Evolutionary conservation across 1,140 invertebrate genomes (phyloP).

Genomic region (Phymorhynchus buccinoides): DNA sequence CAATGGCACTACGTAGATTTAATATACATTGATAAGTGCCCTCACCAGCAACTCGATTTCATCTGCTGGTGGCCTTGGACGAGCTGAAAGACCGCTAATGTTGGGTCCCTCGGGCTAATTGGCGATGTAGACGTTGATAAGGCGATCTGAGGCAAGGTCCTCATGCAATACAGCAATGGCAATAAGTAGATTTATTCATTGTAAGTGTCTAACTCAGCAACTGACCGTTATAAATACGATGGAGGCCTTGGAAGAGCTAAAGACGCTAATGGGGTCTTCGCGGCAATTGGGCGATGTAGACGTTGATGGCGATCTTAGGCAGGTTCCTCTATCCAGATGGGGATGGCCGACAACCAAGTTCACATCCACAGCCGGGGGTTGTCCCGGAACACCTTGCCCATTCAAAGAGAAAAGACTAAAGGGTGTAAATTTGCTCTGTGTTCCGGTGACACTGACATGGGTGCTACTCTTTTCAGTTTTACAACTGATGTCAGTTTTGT

Average conservation of each 20-base stretch:
- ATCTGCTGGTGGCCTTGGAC: conserved; percentile 59
- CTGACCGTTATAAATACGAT: conserved; percentile 54
- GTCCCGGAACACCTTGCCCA: conserved; percentile 55
- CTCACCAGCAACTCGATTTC: conserved; percentile 43
- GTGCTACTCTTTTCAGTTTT: no score
- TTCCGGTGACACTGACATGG: no score
- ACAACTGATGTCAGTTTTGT: no score
- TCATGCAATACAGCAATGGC: conserved; percentile 62
- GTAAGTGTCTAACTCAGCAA: no score
- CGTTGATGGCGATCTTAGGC: conserved; percentile 62
- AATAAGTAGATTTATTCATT: no score
- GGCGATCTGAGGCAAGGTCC: conserved; percentile 64
- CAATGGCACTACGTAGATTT: no score
- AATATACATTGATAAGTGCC: no score
- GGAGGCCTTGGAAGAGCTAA: conserved; percentile 62
- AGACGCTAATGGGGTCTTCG: conserved; percentile 66
- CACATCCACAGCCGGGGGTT: conserved; percentile 59
- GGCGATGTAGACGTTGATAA: conserved; percentile 60
- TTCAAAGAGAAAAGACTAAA: no score
- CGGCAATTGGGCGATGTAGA: conserved; percentile 61
- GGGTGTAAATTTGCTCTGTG: no score
- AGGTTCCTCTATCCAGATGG: conserved; percentile 66
- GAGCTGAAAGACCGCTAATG: conserved; percentile 66
- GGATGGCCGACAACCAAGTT: conserved; percentile 59
- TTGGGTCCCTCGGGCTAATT: conserved; percentile 64